Base-by-base conservation (phyloP, 2,888 invertebrate species). In the Hirtodrosophila confusa region DNA sequence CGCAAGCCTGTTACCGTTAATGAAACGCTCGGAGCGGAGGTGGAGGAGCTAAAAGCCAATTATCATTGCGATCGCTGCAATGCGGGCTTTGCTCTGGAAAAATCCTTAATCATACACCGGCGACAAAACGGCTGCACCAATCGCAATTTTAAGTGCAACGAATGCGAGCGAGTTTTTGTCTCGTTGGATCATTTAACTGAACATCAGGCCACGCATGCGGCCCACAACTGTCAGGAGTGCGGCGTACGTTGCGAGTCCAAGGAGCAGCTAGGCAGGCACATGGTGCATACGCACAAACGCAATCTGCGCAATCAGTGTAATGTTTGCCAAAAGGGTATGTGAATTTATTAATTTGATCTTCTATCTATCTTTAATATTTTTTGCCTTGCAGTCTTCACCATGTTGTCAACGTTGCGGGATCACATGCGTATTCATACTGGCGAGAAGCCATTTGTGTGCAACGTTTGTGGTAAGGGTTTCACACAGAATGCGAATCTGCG, bases 401-500 rank as follows among this genome's bases (percentile, higher is more conserved):
- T 94, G 93, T 69, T 93, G 10, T 93, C 94, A 0, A 93, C 94
- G 0, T 82, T 94, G 39, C 93, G 92, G 31, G 94, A 94, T 69
- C 94, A 94, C 76, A 89, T 93, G 78, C 88, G 94, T 3, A 85
- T 90, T 0, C 94, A 94, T 64, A 94, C 93, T 0, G 94, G 94
- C 0, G 94, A 94, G 76, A 93, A 93, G 33, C 94, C 94, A 0
- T 94, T 92, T 63, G 83, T 93, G 0, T 90, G 90, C 57, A 93
- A 93, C 0, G 91, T 93, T 0, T 94, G 94, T 43, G 93, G 93
- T 0, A 92, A 93, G 50, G 93, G 93, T 0, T 94, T 94, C 57
- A 93, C 93, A 45, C 94, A 94, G 84, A 94, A 93, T 78, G 93
- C 93, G 0, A 94, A 94, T 78, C 83, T 94, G 17, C 92, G 92